A percentile compares a stretch with the other conserved stretches of the same genome.
These are phyloP conservation scores for Poecilia gillii DNA, from an alignment of 2,797 vertebrate species.

Conservation along the genomic window DNA sequence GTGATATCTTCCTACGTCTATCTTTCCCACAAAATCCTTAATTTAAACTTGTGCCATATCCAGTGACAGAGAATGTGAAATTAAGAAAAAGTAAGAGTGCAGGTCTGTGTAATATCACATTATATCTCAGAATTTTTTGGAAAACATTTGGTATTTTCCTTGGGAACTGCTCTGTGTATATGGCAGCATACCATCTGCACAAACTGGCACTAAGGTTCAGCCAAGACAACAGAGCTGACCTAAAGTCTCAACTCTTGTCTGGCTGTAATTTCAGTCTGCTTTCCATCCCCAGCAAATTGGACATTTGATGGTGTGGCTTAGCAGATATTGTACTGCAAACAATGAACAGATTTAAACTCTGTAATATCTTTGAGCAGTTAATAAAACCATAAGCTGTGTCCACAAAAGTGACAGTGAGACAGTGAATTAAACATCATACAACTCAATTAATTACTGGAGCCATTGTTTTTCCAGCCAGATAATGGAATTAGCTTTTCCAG, in stretches of 20 bases:
- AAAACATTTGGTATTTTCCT: conserved; percentile 62
- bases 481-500: background rate
- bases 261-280: conserved; percentile 16
- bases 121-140: conserved; percentile 40
- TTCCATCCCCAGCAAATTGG: conserved; percentile 38
- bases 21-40: background rate
- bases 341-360: background rate
- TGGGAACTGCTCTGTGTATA: conserved; percentile 34
- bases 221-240: conserved; percentile 33
- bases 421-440: background rate
- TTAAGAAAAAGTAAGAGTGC: conserved; percentile 23
- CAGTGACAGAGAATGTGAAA: conserved; percentile 28
- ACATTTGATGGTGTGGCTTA: conserved; percentile 28
- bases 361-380: conserved; percentile 15
- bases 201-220: conserved; percentile 45
- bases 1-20: conserved; percentile 20
- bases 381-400: conserved; percentile 9
- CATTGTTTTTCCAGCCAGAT: background rate
- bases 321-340: conserved; percentile 23
- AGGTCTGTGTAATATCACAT: conserved; percentile 29
- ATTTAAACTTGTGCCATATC: conserved; percentile 17
- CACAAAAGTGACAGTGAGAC: background rate
- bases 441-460: background rate
- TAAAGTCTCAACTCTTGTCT: conserved; percentile 28
- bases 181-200: conserved; percentile 54